phyloP scores from a whole-genome alignment of 2,888 invertebrate species.

The Villa cingulata region DNA sequence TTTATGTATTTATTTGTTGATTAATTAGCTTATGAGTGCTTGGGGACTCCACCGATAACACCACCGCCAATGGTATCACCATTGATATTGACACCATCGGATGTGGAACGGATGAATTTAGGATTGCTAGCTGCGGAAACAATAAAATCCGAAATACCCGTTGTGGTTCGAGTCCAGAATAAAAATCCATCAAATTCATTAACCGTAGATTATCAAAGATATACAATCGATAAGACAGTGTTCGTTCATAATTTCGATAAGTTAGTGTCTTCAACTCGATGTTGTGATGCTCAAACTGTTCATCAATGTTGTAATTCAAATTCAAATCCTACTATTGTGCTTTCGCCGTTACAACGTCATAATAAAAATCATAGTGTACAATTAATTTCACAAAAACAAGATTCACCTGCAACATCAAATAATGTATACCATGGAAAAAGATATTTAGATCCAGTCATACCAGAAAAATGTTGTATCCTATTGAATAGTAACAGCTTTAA shows the following conservation, averaged over 20 bases:
- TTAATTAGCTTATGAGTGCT: conserved; percentile 19
- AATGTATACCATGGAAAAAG: conserved; percentile 25
- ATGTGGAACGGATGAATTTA: neutral
- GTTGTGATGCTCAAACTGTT: conserved; percentile 6
- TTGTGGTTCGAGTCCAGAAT: conserved; percentile 16
- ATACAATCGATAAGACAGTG: conserved; percentile 14
- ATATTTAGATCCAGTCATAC: conserved; percentile 24
- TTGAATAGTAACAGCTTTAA: conserved; percentile 20
- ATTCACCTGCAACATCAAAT: neutral
- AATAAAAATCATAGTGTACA: too few species aligned
- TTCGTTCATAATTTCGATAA: conserved; percentile 14
- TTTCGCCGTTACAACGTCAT: too few species aligned
- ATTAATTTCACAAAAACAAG: too few species aligned
- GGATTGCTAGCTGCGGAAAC: conserved; percentile 6
- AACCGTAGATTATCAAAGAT: conserved; percentile 12
- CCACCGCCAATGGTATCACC: conserved; percentile 18
- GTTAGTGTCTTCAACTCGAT: conserved; percentile 10
- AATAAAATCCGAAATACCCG: conserved; percentile 5
- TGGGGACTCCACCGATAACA: conserved; percentile 16
- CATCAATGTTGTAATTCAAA: conserved; percentile 1
- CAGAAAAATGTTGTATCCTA: conserved; percentile 20
- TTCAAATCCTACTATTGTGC: too few species aligned
- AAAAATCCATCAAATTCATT: conserved; percentile 14
- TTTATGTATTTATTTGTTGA: too few species aligned
- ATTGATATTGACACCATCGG: neutral